A percentile compares a stretch with the other conserved stretches of the same genome.
These are phyloP conservation scores for Nibea albiflora DNA, from an alignment of 2,113 vertebrate genomes.

Conservation along the genomic window DNA sequence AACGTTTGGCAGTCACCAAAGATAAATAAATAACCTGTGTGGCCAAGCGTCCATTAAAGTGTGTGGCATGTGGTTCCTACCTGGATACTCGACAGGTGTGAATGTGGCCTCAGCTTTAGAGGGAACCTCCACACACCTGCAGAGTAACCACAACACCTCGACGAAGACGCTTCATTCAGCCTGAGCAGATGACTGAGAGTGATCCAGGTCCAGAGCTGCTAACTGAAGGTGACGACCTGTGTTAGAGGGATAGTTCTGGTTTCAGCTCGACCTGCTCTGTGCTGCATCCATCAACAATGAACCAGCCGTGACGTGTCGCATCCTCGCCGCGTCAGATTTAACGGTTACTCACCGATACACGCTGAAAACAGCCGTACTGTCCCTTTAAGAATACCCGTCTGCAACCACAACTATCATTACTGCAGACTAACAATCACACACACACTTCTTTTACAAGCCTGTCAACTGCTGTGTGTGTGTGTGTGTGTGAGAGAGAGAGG, in stretches of 20 bases:
- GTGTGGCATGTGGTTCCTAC: not conserved
- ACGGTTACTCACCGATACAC: no score
- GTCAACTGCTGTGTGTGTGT: conserved; percentile 7
- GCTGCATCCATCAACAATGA: no score
- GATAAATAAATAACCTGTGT: not conserved
- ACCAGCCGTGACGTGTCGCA: no score
- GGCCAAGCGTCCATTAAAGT: not conserved
- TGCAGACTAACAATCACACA: not conserved
- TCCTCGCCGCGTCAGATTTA: no score
- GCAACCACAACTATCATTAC: not conserved
- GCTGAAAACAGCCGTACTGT: no score
- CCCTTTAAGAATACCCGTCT: not conserved
- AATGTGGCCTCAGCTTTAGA: not conserved
- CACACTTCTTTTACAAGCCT: conserved; percentile 2
- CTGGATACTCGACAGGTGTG: not conserved
- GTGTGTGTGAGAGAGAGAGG: not conserved
- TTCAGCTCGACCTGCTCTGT: no score
- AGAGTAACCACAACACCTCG: not conserved
- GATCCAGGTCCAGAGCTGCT: no score
- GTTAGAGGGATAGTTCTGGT: no score
- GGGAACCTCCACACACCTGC: not conserved
- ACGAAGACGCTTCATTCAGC: no score
- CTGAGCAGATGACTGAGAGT: no score
- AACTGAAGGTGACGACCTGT: no score
- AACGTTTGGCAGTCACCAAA: no score